These are phyloP conservation scores for Erythrolamprus reginae DNA, from an alignment of 2,113 vertebrate genomes.

Conservation along the genomic window DNA sequence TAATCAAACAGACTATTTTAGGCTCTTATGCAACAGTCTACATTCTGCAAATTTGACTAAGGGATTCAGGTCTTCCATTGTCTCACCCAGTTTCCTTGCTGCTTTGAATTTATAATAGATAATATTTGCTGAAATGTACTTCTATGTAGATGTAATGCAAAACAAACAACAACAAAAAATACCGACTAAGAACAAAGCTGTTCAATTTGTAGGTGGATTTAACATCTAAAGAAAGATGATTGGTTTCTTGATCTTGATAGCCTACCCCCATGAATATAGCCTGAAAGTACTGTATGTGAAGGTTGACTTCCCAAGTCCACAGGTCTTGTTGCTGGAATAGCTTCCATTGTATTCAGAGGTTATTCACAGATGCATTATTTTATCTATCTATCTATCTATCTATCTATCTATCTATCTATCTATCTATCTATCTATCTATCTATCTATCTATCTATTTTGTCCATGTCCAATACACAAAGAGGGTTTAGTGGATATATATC, in stretches of 20 bases:
- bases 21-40: slow-evolving; percentile 52
- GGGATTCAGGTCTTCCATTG: slow-evolving; percentile 22
- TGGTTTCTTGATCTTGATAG: not conserved
- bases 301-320: not conserved
- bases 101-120: not conserved
- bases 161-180: not conserved
- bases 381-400: no score
- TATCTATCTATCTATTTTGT: no score
- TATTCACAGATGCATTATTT: not conserved
- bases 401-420: no score
- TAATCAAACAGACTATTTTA: slow-evolving; percentile 51
- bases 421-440: no score
- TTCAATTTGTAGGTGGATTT: not conserved
- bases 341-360: not conserved
- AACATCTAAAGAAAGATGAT: not conserved
- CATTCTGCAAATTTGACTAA: slow-evolving; percentile 48
- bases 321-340: not conserved
- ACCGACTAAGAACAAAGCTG: not conserved
- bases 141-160: not conserved
- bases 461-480: no score
- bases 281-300: not conserved
- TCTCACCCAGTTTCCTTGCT: slow-evolving; percentile 1
- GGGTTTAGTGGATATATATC: no score
- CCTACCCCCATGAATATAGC: not conserved
- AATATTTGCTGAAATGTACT: not conserved